phyloP scores from a whole-genome alignment of 2,797 vertebrate species.

The Sebastes oblongus region DNA sequence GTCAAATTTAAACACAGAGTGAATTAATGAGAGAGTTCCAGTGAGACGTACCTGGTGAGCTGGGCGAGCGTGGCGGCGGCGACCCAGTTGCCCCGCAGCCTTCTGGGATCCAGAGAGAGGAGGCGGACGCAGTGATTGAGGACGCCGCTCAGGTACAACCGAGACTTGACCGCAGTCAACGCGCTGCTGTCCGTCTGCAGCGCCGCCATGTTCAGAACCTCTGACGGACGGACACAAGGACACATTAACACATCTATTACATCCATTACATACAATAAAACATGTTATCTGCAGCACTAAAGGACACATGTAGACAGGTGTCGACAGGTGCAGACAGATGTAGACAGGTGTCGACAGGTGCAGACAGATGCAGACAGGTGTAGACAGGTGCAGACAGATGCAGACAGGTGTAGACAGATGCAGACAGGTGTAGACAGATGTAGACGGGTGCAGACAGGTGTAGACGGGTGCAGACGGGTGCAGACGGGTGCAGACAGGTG shows the following conservation, averaged over 20 bases:
- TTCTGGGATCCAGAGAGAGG: conserved; percentile 21
- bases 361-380: rapidly evolving
- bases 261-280: too few relatives aligned
- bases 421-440: rapidly evolving
- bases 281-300: too few relatives aligned
- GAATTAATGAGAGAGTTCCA: background rate
- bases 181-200: background rate
- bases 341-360: rapidly evolving
- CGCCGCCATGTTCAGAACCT: conserved; percentile 31
- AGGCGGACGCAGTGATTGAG: conserved; percentile 41
- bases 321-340: rapidly evolving
- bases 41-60: conserved; percentile 49
- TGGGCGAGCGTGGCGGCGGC: conserved; percentile 39
- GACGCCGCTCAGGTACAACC: conserved; percentile 48
- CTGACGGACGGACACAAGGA: conserved; percentile 22
- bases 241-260: too few relatives aligned
- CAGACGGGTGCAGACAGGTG: rapidly evolving
- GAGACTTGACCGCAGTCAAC: conserved; percentile 34
- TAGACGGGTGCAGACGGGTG: rapidly evolving
- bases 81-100: conserved; percentile 23
- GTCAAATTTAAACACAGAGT: background rate
- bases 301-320: too few relatives aligned
- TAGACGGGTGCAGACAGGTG: rapidly evolving
- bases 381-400: rapidly evolving
- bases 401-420: too few relatives aligned